Evolutionary conservation across 2,113 vertebrate species (phyloP).

Genomic region (Nasalis larvatus): DNA sequence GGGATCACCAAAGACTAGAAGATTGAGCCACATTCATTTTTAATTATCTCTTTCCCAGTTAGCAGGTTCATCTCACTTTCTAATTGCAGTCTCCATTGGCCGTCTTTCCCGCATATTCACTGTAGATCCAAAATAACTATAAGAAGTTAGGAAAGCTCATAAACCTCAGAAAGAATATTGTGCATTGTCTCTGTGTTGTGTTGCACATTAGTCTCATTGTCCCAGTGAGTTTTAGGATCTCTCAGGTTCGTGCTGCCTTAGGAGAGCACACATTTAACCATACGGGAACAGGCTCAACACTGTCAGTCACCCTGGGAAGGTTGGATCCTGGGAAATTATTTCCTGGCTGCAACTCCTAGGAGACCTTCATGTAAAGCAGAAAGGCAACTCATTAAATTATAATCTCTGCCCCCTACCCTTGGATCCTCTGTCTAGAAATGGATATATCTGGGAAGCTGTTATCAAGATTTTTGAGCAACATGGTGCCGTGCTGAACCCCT

Average conservation of each 20-base stretch:
- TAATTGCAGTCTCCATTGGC: background rate
- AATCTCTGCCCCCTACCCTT: background rate
- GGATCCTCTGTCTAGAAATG: constrained; percentile 2
- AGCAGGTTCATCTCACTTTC: background rate
- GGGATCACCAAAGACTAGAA: background rate
- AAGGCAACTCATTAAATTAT: background rate
- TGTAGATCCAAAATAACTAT: constrained; percentile 11
- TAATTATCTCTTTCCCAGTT: background rate
- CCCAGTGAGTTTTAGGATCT: background rate
- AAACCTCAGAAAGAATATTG: background rate
- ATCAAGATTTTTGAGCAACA: background rate
- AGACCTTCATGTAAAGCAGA: background rate
- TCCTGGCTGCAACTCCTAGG: background rate
- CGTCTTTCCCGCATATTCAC: background rate
- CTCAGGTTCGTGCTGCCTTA: background rate
- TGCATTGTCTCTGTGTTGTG: background rate
- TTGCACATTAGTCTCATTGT: background rate
- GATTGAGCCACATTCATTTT: background rate
- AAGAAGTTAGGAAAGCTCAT: background rate
- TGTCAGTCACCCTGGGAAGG: background rate
- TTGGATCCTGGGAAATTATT: background rate
- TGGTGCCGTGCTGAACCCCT: background rate
- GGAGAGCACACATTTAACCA: background rate
- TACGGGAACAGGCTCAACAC: background rate
- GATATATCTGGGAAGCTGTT: background rate